These are phyloP conservation scores for Mormyrops boulengeri DNA, from an alignment of 2,797 vertebrate genomes.

Conservation along the genomic window DNA sequence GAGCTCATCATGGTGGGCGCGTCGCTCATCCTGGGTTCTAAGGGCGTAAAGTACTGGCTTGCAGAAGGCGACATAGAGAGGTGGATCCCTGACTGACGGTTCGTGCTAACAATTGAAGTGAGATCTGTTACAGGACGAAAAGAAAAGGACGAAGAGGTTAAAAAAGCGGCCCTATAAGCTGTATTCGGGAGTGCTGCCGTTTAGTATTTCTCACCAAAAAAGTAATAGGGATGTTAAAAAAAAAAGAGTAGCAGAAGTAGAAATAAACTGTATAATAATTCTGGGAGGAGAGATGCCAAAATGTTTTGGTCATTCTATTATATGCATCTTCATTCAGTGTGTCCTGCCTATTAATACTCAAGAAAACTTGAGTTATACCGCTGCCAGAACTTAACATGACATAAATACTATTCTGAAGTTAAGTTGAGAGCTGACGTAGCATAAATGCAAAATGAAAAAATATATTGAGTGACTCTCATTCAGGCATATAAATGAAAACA, in stretches of 20 bases:
- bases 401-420: not conserved
- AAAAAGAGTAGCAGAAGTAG: not conserved
- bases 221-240: not conserved
- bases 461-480: not conserved
- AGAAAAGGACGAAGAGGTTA: constrained; percentile 36
- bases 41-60: constrained; percentile 89
- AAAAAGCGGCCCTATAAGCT: not conserved
- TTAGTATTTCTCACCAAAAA: not conserved
- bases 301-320: not conserved
- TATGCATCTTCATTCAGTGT: not conserved
- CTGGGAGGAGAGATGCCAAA: not conserved
- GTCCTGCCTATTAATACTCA: not conserved
- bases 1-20: constrained; percentile 84
- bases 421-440: not conserved
- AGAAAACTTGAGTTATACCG: not conserved
- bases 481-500: not conserved
- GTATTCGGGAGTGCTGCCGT: not conserved
- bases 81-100: constrained; percentile 82
- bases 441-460: not conserved
- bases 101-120: constrained; percentile 86
- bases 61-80: constrained; percentile 77
- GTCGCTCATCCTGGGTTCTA: constrained; percentile 87
- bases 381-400: not conserved
- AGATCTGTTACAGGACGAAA: constrained; percentile 80
- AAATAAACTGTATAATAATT: not conserved